Evolutionary conservation across 30 jellyfish, hydroid and myxozoan genomes (phyloP).

Genomic region (Mastigias papua): DNA sequence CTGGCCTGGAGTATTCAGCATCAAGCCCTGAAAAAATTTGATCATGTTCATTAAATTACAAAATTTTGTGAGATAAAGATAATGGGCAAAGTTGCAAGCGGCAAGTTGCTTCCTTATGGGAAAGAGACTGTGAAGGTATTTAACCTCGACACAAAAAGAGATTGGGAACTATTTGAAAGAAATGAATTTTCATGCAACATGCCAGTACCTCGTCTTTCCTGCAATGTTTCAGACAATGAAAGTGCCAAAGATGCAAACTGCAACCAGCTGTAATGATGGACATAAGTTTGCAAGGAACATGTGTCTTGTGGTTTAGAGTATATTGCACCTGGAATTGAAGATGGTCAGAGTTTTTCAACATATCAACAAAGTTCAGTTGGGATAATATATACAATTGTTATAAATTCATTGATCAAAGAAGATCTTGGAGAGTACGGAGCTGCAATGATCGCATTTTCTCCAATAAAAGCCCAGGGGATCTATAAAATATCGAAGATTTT

Average conservation of each 20-base stretch:
- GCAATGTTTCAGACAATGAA: constrained; percentile 79
- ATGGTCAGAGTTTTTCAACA: too few relatives aligned
- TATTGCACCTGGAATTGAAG: constrained; percentile 41
- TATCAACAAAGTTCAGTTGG: too few relatives aligned
- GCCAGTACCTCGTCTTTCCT: constrained; percentile 71
- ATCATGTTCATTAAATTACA: neutral
- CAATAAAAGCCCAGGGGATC: too few relatives aligned
- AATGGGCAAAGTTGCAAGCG: too few relatives aligned
- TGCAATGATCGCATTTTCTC: too few relatives aligned
- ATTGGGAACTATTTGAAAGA: too few relatives aligned
- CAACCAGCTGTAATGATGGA: constrained; percentile 91
- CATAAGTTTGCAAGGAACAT: constrained; percentile 73
- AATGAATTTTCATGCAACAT: neutral
- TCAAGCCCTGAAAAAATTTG: constrained; percentile 65
- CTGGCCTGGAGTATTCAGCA: constrained; percentile 69
- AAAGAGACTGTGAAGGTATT: neutral
- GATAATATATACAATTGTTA: too few relatives aligned
- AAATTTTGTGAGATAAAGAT: too few relatives aligned
- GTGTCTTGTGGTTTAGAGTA: constrained; percentile 52
- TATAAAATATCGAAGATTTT: too few relatives aligned
- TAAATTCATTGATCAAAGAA: too few relatives aligned
- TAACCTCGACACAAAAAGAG: neutral
- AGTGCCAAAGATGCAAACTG: constrained; percentile 86
- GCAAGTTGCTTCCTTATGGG: too few relatives aligned
- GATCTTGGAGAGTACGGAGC: too few relatives aligned